A percentile compares a stretch with the other conserved stretches of the same genome.
Conservation (phyloP, 2,113 vertebrate genomes). For the Solenodon paradoxus region DNA sequence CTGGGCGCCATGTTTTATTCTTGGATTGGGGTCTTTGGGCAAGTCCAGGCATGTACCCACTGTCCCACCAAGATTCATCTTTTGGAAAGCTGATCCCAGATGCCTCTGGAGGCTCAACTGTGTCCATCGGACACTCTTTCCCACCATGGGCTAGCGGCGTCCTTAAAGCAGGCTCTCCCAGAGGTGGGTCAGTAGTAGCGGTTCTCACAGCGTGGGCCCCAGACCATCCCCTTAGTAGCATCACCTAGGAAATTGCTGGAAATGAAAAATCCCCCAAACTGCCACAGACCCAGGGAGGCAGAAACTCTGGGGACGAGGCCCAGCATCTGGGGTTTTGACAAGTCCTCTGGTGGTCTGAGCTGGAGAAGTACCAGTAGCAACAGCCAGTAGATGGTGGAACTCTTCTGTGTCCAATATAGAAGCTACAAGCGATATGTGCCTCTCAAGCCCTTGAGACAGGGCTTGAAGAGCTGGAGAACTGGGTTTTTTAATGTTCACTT, state of each 20-base stretch:
- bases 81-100: not conserved
- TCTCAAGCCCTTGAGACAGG: fast-evolving
- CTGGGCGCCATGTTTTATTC: too few relatives aligned
- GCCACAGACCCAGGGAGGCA: not conserved
- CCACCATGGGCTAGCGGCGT: not conserved
- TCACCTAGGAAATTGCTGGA: not conserved
- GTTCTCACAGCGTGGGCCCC: not conserved
- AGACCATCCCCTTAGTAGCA: fast-evolving
- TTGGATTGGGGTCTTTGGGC: not conserved
- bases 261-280: not conserved
- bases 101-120: not conserved
- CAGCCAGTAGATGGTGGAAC: fast-evolving
- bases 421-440: fast-evolving
- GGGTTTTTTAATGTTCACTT: not conserved
- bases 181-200: not conserved
- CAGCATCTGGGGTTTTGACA: not conserved
- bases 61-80: not conserved
- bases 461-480: not conserved
- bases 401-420: fast-evolving
- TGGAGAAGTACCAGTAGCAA: not conserved
- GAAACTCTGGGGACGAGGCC: not conserved
- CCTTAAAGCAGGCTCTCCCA: not conserved
- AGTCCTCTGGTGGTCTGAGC: not conserved
- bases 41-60: not conserved
- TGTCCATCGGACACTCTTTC: not conserved